These are phyloP conservation scores for Cynopterus brachyotis DNA, from an alignment of 2,113 vertebrate species.

Conservation along the genomic window DNA sequence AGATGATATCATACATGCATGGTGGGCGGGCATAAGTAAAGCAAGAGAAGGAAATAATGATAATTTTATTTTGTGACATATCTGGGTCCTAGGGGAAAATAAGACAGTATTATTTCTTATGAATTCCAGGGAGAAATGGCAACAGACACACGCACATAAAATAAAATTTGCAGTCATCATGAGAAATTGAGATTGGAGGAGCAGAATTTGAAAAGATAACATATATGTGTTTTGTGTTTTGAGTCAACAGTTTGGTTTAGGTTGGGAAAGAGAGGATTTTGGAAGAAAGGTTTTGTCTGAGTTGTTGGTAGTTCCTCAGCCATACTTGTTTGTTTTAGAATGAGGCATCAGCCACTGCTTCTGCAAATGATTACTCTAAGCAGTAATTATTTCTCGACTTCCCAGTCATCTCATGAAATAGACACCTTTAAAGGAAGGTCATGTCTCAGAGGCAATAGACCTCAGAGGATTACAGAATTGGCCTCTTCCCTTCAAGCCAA, in stretches of 20 bases:
- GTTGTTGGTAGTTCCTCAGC: background rate
- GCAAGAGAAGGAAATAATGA: background rate
- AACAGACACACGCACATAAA: background rate
- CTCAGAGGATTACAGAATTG: background rate
- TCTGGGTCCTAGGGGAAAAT: background rate
- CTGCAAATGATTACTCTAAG: background rate
- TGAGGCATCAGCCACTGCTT: background rate
- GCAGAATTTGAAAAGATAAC: background rate
- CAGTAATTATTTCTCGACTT: background rate
- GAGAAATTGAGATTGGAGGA: background rate
- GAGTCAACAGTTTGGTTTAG: background rate
- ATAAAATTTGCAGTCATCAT: background rate
- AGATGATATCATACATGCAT: background rate
- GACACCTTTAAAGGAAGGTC: background rate
- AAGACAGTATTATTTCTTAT: background rate
- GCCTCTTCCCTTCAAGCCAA: background rate
- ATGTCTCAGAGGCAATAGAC: too few species aligned
- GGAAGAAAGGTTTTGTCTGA: background rate
- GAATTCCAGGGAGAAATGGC: background rate
- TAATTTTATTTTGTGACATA: background rate
- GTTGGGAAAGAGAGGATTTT: background rate
- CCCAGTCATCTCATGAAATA: background rate
- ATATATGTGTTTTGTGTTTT: background rate
- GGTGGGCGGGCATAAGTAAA: background rate
- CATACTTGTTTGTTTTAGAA: background rate